These are phyloP conservation scores for Periplaneta americana DNA, from an alignment of 1,140 invertebrate genomes.

Conservation along the genomic window DNA sequence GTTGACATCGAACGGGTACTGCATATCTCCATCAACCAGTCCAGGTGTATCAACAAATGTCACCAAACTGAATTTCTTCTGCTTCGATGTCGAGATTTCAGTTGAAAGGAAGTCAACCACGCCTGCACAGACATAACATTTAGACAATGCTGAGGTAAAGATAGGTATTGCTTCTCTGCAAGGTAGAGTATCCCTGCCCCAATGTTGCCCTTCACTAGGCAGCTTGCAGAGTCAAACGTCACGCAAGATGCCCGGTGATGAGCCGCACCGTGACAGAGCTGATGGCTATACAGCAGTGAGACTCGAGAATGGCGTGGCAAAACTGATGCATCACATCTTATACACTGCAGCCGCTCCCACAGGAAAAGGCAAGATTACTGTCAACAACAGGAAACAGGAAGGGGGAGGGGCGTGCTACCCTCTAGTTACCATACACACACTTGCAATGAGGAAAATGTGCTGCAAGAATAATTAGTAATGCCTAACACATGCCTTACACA, in stretches of 20 bases:
- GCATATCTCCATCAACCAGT: constrained; percentile 58
- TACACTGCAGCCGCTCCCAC: constrained; percentile 7
- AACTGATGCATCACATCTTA: not conserved
- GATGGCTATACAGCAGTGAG: constrained; percentile 14
- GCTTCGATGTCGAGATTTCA: constrained; percentile 53
- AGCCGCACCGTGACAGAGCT: constrained; percentile 28
- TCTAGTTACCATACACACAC: not conserved
- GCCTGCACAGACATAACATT: constrained; percentile 27
- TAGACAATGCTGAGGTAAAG: not conserved
- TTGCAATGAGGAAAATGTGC: not conserved
- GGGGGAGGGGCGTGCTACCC: constrained; percentile 2
- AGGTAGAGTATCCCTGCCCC: constrained; percentile 17
- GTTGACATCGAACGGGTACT: constrained; percentile 60
- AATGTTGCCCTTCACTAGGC: constrained; percentile 58
- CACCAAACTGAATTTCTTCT: constrained; percentile 54
- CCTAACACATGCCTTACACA: no score
- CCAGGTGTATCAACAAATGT: constrained; percentile 60
- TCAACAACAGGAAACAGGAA: constrained; percentile 18
- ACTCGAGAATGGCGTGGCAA: not conserved
- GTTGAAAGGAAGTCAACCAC: constrained; percentile 52
- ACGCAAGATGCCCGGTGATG: constrained; percentile 38
- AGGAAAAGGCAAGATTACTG: constrained; percentile 7
- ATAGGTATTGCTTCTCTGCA: not conserved
- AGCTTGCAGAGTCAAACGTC: constrained; percentile 42
- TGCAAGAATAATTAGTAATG: not conserved